These are phyloP conservation scores for Pachyuromys duprasi DNA, from an alignment of 2,797 vertebrate genomes.

Conservation along the genomic window DNA sequence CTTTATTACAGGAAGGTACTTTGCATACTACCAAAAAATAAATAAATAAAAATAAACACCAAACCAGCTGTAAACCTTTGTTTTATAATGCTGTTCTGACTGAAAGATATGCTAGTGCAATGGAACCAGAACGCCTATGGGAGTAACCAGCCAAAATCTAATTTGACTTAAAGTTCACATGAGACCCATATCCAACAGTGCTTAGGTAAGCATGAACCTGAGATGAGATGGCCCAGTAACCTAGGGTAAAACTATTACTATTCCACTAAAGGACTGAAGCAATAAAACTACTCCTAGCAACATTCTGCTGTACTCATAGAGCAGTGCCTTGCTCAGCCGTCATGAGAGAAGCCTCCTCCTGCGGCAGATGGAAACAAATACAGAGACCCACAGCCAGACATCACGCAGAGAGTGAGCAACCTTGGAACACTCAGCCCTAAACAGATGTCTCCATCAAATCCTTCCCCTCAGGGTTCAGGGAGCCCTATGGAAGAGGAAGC, in stretches of 20 bases:
- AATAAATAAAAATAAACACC: not conserved
- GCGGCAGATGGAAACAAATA: not conserved
- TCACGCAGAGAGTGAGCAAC: not conserved
- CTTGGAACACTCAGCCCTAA: not conserved
- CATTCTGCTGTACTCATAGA: not conserved
- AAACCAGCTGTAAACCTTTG: not conserved
- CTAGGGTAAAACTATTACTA: not conserved
- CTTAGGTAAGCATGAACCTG: not conserved
- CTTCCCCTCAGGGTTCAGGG: not conserved
- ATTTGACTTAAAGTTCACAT: not conserved
- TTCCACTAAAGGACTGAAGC: not conserved
- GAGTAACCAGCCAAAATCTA: not conserved
- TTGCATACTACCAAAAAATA: not conserved
- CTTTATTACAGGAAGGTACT: not conserved
- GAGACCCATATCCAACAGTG: not conserved
- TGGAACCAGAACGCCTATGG: not conserved
- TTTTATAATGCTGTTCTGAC: not conserved
- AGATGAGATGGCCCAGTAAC: not conserved
- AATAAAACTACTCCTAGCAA: not conserved
- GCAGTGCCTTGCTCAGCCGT: not conserved
- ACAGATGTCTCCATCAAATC: not conserved
- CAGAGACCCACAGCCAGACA: not conserved
- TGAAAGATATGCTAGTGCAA: not conserved
- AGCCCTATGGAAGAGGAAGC: not conserved
- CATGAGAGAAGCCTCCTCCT: not conserved